Base-by-base conservation (phyloP, 2,888 invertebrate species). In the Eledona agricola region DNA sequence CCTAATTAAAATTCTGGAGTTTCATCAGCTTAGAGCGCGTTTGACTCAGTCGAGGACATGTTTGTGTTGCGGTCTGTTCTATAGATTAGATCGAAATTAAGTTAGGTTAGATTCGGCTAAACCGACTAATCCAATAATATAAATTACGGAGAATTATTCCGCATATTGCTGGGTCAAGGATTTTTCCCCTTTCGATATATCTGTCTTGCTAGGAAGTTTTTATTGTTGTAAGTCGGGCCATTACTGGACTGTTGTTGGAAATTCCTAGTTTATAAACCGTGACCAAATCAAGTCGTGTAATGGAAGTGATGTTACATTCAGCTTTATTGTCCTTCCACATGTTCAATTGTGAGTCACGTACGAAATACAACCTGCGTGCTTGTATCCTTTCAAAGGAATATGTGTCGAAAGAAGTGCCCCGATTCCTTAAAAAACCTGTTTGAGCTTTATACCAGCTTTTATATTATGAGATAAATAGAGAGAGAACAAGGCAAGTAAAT, bases 41-140 rank as follows among this genome's bases (percentile, higher is more conserved):
- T 19, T 32, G n/a, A 16, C 9, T 50, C 37, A 22, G 31, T 29
- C 17, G 43, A 51, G 35, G 45, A 28, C 11, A 34, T 51, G 31
- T 51, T 43, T 45, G 43, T 51, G 40, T 45, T 51, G 45, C 50
- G 60, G 63, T 59, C 59, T 58, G 57, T 59, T 55, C 59, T 57
- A 60, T 63, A 61, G 63, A 63, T 64, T 64, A 62, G 58, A 62
- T 60, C 52, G 58, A 58, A 64, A 64, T 64, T 62, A 64, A 59
- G 58, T 64, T 62, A 60, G 59, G 38, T 55, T 55, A 50, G 22
- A 60, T 60, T 58, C 60, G 55, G 57, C 57, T 64, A 55, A 60
- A 55, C 40, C 55, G 58, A 54, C 42, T 62, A 62, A 62, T 62
- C 62, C 58, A 62, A 62, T 62, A 60, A 58, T 59, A 57, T 50